Conservation (phyloP, 2,888 invertebrate genomes). For the Heteromyza rotundicornis region DNA sequence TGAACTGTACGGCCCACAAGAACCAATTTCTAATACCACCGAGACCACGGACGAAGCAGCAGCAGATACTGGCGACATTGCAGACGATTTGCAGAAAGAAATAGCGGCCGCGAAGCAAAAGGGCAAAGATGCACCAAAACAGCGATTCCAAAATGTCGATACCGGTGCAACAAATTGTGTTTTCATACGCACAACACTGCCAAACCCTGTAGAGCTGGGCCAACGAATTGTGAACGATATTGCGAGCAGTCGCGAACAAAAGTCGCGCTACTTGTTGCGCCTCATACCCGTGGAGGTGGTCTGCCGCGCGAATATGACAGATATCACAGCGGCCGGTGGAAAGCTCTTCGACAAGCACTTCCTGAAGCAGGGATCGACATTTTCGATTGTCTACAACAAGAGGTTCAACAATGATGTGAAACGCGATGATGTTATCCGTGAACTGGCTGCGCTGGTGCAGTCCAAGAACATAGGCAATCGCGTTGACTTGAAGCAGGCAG, state of each 20-base stretch:
- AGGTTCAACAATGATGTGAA: slow-evolving; percentile 77
- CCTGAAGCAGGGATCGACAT: slow-evolving; percentile 73
- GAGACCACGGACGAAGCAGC: slow-evolving; percentile 61
- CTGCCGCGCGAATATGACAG: slow-evolving; percentile 80
- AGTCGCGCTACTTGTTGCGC: slow-evolving; percentile 78
- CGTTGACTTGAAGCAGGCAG: slow-evolving; percentile 79
- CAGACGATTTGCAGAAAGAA: slow-evolving; percentile 48
- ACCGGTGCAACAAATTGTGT: slow-evolving; percentile 84
- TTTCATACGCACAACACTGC: slow-evolving; percentile 81
- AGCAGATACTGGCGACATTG: slow-evolving; percentile 55
- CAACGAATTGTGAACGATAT: slow-evolving; percentile 77
- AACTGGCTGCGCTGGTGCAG: slow-evolving; percentile 74
- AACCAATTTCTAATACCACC: slow-evolving; percentile 22
- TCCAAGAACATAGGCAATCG: slow-evolving; percentile 75
- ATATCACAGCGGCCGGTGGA: slow-evolving; percentile 73
- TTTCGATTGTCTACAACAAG: slow-evolving; percentile 78
- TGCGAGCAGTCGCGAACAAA: slow-evolving; percentile 70
- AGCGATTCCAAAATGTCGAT: slow-evolving; percentile 75
- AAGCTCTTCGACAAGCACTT: slow-evolving; percentile 77
- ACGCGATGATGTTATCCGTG: slow-evolving; percentile 74
- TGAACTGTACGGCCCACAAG: slow-evolving; percentile 65
- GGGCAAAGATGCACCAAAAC: slow-evolving; percentile 59
- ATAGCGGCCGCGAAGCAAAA: slow-evolving; percentile 61
- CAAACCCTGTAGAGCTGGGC: slow-evolving; percentile 76
- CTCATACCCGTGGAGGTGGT: slow-evolving; percentile 82